These are phyloP conservation scores for Lophochroa leadbeateri DNA, from an alignment of 2,113 vertebrate genomes.

Conservation along the genomic window DNA sequence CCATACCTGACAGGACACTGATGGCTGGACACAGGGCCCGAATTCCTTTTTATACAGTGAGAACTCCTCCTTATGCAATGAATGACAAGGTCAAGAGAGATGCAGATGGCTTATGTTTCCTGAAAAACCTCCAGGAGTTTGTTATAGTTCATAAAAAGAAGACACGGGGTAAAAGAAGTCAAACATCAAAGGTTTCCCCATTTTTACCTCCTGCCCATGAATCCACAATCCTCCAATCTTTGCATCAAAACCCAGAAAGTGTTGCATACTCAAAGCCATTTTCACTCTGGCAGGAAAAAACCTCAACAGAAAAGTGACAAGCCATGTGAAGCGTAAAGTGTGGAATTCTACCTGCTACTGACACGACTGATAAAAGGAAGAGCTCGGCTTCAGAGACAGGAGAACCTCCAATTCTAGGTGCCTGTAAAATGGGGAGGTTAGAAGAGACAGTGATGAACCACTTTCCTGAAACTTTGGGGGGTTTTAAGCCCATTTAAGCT, in stretches of 20 bases:
- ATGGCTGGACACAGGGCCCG: background rate
- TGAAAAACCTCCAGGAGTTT: background rate
- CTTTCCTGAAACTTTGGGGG: background rate
- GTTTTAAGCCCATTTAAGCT: background rate
- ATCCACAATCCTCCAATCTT: background rate
- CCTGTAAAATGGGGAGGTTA: fast-evolving
- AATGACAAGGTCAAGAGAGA: background rate
- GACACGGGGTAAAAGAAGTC: background rate
- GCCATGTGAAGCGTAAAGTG: fast-evolving
- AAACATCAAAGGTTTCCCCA: background rate
- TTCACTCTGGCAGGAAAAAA: background rate
- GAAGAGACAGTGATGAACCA: background rate
- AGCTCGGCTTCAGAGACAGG: background rate
- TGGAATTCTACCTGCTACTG: background rate
- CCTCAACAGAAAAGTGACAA: background rate
- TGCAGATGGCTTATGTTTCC: background rate
- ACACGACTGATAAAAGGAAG: background rate
- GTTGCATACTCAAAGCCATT: background rate
- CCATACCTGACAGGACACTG: background rate
- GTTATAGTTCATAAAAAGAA: background rate
- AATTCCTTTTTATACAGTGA: background rate
- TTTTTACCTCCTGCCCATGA: background rate
- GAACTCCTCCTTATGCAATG: background rate
- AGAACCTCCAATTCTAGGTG: background rate
- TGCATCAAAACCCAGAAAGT: background rate